phyloP scores from a whole-genome alignment of 2,113 vertebrate genomes.

The Colinus virginianus region DNA sequence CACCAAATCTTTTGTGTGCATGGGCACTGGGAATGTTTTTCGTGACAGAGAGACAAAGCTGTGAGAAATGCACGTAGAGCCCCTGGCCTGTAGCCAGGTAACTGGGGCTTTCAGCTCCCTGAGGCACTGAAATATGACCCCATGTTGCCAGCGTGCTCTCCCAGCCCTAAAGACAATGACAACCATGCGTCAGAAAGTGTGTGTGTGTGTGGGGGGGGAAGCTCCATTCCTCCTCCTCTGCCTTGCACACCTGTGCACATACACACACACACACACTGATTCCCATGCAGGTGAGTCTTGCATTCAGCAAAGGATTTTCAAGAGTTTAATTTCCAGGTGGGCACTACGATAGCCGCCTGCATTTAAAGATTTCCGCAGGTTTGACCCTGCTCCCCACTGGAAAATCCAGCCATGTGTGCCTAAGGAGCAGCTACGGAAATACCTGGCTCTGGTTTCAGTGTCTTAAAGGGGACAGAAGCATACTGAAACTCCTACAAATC shows the following conservation, averaged over 20 bases:
- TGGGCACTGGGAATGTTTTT: not conserved
- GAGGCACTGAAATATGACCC: constrained; percentile 7
- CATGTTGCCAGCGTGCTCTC: not conserved
- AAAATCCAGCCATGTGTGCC: not conserved
- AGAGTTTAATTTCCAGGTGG: not conserved
- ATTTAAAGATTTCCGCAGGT: not conserved
- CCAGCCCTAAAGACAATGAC: not conserved
- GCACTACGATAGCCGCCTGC: not conserved
- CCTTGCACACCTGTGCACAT: not conserved
- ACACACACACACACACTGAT: not conserved
- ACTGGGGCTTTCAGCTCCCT: constrained; percentile 2
- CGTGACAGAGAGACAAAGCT: not conserved
- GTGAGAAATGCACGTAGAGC: not conserved
- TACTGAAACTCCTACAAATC: not conserved
- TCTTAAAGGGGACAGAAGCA: not conserved
- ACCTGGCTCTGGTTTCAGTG: not conserved
- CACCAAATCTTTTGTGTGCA: not conserved
- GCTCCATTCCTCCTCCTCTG: not conserved
- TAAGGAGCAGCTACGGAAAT: not conserved
- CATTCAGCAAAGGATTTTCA: not conserved
- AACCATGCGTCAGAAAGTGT: not conserved
- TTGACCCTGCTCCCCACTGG: not conserved
- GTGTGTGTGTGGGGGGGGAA: not conserved
- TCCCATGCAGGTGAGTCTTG: not conserved
- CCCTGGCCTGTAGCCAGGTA: constrained; percentile 1